Evolutionary conservation across 2,797 vertebrate species (phyloP).

Genomic region (Moxostoma hubbsi): DNA sequence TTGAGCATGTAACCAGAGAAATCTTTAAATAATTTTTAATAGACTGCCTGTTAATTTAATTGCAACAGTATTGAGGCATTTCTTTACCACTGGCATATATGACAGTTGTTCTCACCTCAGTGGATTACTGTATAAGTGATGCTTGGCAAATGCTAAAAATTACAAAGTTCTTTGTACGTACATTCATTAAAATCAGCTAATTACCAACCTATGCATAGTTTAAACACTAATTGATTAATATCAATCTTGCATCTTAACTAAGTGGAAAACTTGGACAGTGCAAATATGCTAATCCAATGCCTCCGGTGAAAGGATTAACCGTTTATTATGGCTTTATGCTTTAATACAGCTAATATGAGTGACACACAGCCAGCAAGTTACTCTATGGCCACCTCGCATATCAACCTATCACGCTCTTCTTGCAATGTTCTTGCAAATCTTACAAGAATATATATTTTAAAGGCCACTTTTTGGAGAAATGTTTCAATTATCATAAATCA

Average conservation of each 20-base stretch:
- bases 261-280: conserved; percentile 24
- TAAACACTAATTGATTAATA: not conserved
- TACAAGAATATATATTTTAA: conserved; percentile 21
- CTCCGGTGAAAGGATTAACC: conserved; percentile 60
- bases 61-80: too few relatives aligned
- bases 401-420: conserved; percentile 2
- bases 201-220: too few relatives aligned
- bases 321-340: conserved; percentile 61
- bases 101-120: not conserved
- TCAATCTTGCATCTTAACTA: not conserved
- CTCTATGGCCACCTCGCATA: conserved; percentile 14
- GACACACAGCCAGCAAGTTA: conserved; percentile 52
- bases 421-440: conserved; percentile 41
- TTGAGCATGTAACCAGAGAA: too few relatives aligned
- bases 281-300: conserved; percentile 56
- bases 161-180: not conserved
- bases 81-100: not conserved
- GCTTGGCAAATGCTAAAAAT: not conserved
- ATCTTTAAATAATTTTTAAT: not conserved
- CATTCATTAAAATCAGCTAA: conserved; percentile 1
- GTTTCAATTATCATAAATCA: conserved; percentile 21
- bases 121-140: not conserved
- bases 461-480: conserved; percentile 21
- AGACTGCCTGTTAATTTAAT: not conserved
- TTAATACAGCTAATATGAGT: conserved; percentile 68